Base-by-base conservation (phyloP, 2,113 vertebrate genomes). In the Pao palembangensis region DNA sequence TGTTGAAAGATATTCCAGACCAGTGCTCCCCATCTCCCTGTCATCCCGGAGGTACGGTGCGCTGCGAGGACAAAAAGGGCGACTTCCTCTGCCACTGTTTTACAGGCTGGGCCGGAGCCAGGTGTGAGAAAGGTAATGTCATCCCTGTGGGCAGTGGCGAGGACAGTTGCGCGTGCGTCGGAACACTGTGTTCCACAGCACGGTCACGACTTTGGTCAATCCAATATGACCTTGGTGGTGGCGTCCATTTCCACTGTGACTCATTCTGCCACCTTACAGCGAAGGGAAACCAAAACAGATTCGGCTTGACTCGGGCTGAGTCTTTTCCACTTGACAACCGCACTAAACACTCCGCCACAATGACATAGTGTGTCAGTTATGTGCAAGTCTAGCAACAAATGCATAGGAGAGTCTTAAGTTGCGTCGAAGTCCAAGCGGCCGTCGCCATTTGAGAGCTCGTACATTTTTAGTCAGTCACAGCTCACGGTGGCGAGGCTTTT, bases 11-110 rank as follows among this genome's bases (percentile, higher is more conserved):
- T 85, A 92, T 99, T 81, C 96, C 95, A 62, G 88, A 99, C 85
- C 97, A 99, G 77, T 99, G 97, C 79, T 94, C 92, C 41, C 93
- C 96, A 0, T 88, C 91, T 50, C 97, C 95, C 20, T 99, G 97
- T 61, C 61, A 91, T 28, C 78, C 85, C 80, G 76, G 78, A 15
- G 94, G 97, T 8, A 93, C 91, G 0, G 51, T 90, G 48, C 81
- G 79, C 78, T 99, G 97, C 1, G 91, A 94, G 75, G 96, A 99
- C 88, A 90, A 93, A 78, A 93, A 94, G 87, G 97, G 95, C 0
- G 91, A 90, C 70, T 99, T 95, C 84, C 91, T 87, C 42, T 99
- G 97, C 67, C 88, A 92, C 65, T 99, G 97, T 81, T 93, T 90
- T 56, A 90, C 21, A 0, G 97, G 96, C 74, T 99, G 96, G 96